Percentiles rank a stretch among this genome's conserved stretches.
Evolutionary conservation across 2,113 vertebrate genomes (phyloP).

Genomic region (Cryptotis parvus): DNA sequence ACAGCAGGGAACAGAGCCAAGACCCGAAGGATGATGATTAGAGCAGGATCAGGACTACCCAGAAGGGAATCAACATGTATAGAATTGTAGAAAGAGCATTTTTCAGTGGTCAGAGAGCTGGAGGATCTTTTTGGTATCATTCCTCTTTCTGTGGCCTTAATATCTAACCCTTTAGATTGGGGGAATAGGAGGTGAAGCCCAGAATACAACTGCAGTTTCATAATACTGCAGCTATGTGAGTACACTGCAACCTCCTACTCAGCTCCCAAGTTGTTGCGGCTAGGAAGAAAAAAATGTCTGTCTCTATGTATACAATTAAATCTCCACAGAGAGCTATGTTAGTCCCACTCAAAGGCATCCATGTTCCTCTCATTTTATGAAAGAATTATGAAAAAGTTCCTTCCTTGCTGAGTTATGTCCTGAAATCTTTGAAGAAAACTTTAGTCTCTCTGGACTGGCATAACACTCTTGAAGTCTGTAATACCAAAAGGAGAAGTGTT

Average conservation of each 20-base stretch:
- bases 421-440: constrained; percentile 78
- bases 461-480: constrained; percentile 65
- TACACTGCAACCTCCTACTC: background rate
- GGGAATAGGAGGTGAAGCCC: background rate
- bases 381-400: constrained; percentile 72
- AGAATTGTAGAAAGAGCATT: too few relatives aligned
- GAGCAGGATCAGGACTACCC: background rate
- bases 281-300: constrained; percentile 34
- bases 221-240: constrained; percentile 44
- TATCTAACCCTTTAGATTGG: background rate
- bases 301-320: background rate
- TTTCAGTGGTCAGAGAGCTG: background rate
- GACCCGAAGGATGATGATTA: background rate
- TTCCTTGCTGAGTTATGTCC: constrained; percentile 70
- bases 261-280: constrained; percentile 41
- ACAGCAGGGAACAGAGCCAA: background rate
- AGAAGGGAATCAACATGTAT: background rate
- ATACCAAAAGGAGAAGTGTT: constrained; percentile 60
- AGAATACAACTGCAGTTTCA: background rate
- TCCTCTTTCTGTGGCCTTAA: background rate
- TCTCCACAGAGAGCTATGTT: constrained; percentile 61
- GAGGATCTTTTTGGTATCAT: background rate
- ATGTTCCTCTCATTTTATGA: constrained; percentile 55
- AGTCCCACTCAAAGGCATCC: constrained; percentile 53
- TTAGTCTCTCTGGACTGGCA: constrained; percentile 65